Evolutionary conservation across 1,140 invertebrate genomes (phyloP), one percentile per base, ranked within the genome.

Genomic region (Drosophila ohnishii): DNA sequence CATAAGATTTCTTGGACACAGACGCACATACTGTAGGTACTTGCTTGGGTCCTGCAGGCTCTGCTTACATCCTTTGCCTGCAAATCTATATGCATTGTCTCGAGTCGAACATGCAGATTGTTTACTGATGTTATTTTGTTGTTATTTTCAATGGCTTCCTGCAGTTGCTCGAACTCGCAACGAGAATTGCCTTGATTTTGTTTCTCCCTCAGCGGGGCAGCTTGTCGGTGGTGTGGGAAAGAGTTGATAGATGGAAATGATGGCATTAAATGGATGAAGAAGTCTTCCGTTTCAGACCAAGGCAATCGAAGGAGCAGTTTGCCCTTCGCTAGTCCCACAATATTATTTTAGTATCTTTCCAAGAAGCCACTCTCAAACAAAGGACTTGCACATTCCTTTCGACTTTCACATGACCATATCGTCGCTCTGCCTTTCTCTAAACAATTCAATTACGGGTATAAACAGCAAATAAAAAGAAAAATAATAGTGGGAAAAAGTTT

Each of bases 51-150:
- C 45, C 30, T 75, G 47, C 16, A 58, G 37, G 16, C 37, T 37
- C 25, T 42, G 70, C 51, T 69, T 71, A 50, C 61, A 72, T 61
- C 34, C 76, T 69, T 66, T 63, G 58, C 62, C 37, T 50, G 37
- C 25, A 80, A 80, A 57, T 47, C 74, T 81, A 71, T 80, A 85
- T 85, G 71, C 82, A 85, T 85, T 85, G 81, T 85, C 82, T 83
- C 64, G 19, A 70, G 66, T 65, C 67, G 48, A 60, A 74, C 78
- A 85, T 85, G 81, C 82, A 85, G 82, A 86, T 85, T 85, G 82
- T 80, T 85, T 85, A 85, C 77, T 73, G 69, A 78, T 85, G 74
- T 51, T 80, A 62, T 55, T 55, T 55, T 55, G 70, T 78, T 85
- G 74, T 70, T 85, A 80, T 84, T 84, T 80, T 75, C 81, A 64